Percentiles rank a stretch among this genome's conserved stretches.
Evolutionary conservation across 2,113 vertebrate species (phyloP).

Genomic region (Prunella himalayana): DNA sequence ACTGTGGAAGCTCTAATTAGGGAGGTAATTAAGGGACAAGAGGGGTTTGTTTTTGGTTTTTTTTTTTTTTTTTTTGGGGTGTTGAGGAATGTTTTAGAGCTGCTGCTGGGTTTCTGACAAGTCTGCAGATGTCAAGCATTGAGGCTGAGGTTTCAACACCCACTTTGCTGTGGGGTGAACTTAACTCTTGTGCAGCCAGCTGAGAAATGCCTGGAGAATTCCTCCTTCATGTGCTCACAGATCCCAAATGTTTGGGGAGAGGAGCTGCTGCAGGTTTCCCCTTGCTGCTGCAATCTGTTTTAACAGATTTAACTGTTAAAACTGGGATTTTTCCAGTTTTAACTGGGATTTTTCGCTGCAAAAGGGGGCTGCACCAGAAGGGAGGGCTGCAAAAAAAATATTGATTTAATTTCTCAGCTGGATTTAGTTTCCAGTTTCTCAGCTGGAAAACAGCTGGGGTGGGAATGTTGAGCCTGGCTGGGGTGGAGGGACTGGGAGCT

Average conservation of each 20-base stretch:
- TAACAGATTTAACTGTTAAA: too few species aligned
- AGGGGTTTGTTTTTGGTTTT: background rate
- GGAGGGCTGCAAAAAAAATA: background rate
- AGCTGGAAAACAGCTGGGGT: background rate
- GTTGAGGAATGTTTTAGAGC: background rate
- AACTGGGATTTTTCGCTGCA: background rate
- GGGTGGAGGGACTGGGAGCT: background rate
- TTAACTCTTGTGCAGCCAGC: background rate
- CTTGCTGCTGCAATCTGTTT: background rate
- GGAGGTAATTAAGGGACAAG: constrained; percentile 29
- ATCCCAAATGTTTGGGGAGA: background rate
- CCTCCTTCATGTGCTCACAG: background rate
- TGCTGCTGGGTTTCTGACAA: background rate
- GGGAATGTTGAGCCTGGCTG: background rate
- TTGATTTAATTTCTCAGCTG: too few species aligned
- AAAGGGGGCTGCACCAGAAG: too few species aligned
- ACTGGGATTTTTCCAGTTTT: background rate
- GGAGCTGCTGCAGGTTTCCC: background rate
- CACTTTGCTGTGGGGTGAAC: background rate
- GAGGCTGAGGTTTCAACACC: background rate
- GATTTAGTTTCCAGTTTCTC: too few species aligned
- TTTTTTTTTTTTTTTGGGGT: background rate
- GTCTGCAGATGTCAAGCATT: background rate
- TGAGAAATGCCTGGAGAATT: background rate
- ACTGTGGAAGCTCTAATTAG: constrained; percentile 20